Conservation (phyloP, 2,113 vertebrate species). For the Apodemus sylvaticus region DNA sequence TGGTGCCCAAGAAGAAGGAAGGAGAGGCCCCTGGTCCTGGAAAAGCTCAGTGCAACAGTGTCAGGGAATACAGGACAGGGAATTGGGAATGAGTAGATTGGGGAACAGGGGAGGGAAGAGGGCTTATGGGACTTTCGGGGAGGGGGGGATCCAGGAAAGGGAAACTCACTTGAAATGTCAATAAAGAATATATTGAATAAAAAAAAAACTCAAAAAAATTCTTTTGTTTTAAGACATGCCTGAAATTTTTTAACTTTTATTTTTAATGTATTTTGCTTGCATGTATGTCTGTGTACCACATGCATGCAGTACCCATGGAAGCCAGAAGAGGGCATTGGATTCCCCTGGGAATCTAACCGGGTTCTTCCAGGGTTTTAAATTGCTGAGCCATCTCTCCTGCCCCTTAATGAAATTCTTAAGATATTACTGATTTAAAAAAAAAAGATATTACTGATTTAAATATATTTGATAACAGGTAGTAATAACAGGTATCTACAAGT, state of each 20-base stretch:
- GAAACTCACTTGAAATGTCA: too few species aligned
- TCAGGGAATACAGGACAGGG: too few species aligned
- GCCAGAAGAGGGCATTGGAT: background rate
- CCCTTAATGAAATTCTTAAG: background rate
- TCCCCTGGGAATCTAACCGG: background rate
- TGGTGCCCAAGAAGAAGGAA: too few species aligned
- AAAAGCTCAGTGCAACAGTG: too few species aligned
- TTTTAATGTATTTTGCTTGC: background rate
- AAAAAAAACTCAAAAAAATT: too few species aligned
- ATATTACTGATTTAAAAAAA: constrained; percentile 44
- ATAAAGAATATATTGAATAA: too few species aligned
- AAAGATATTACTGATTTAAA: constrained; percentile 35
- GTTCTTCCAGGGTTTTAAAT: background rate
- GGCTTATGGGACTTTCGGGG: too few species aligned
- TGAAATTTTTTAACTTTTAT: background rate
- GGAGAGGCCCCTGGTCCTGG: too few species aligned
- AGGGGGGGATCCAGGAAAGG: too few species aligned
- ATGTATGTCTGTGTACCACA: background rate
- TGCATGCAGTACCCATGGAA: background rate
- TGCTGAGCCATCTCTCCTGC: background rate
- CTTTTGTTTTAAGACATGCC: background rate
- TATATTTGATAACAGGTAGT: constrained; percentile 1
- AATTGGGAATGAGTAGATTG: too few species aligned
- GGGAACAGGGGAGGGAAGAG: too few species aligned
- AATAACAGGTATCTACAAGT: constrained; percentile 33